Evolutionary conservation across 2,797 vertebrate species (phyloP), one percentile per base, ranked within the genome.

Genomic region (Typhlichthys subterraneus): DNA sequence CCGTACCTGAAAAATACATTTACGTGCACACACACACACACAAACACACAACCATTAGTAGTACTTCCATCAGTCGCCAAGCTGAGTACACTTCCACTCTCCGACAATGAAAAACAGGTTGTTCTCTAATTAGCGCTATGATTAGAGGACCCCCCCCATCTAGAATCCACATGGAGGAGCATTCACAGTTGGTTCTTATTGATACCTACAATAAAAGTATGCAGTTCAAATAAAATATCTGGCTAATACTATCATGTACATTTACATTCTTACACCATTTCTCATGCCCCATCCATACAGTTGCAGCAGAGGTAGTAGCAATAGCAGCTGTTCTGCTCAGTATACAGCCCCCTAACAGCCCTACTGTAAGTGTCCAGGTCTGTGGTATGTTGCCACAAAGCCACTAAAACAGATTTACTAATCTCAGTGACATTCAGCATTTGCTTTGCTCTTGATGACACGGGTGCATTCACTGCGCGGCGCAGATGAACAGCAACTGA

Each of bases 401-500:
- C 65, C 12, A 19, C 50, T 61, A 50, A 61, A 57, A 67, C 58
- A 4, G 50, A 59, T 13, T 33, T 57, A 46, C 57, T 62, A 33
- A 73, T 65, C 72, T 80, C 65, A 64, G 57, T 73, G 67, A 59
- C 72, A 80, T 76, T 85, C 70, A 79, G 71, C 53, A 70, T 59
- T 79, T 80, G 55, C 62, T 59, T 45, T 31, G 12, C 29, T 14
- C 53, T 33, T 60, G 50, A 69, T 51, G 45, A n/a, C 53, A 47
- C 9, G 49, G 47, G 11, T 29, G 14, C 17, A 38, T 42, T 68
- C 56, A 83, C 46, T 76, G 73, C 74, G 79, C 14, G 65, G 61
- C 59, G 61, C 72, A 74, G 72, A 61, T 61, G 81, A 85, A 70
- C 73, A 72, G 71, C 63, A 23, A 67, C 77, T 88, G 85, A 89